Percentiles rank a stretch among this genome's conserved stretches.
Conservation (phyloP, 2,797 vertebrate species). For the Tolypeutes matacus region DNA sequence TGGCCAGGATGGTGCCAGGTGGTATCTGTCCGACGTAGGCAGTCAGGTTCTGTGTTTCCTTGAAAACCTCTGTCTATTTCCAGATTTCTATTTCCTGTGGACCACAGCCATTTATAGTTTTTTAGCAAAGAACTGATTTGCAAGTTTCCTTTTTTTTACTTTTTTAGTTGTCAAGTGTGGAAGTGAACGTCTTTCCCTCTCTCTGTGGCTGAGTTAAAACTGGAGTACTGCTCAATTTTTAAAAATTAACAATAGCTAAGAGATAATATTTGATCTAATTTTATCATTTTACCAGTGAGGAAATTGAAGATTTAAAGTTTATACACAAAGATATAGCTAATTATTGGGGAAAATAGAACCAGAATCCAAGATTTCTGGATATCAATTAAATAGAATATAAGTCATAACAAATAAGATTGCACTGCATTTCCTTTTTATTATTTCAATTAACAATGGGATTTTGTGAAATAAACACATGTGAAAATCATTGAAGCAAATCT, state of each 20-base stretch:
- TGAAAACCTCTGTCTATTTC: neutral
- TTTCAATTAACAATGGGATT: neutral
- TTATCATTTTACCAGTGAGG: neutral
- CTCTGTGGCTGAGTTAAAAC: neutral
- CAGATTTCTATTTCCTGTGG: neutral
- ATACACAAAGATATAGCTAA: neutral
- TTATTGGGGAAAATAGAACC: neutral
- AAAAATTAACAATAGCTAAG: neutral
- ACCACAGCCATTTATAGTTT: neutral
- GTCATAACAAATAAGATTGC: neutral
- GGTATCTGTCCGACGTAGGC: neutral
- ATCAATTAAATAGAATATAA: neutral
- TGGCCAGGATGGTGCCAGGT: neutral
- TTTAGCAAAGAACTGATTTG: constrained; percentile 24
- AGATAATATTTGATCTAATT: neutral
- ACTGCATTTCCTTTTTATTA: neutral
- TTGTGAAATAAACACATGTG: neutral
- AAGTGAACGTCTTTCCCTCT: neutral
- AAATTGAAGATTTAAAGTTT: neutral
- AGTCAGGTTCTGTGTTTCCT: neutral
- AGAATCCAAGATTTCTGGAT: constrained; percentile 14
- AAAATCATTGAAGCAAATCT: neutral
- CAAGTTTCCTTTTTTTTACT: neutral
- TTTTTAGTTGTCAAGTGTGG: neutral
- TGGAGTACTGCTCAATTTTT: neutral